Base-by-base conservation (phyloP, 2,797 vertebrate genomes). In the Lagorchestes hirsutus region DNA sequence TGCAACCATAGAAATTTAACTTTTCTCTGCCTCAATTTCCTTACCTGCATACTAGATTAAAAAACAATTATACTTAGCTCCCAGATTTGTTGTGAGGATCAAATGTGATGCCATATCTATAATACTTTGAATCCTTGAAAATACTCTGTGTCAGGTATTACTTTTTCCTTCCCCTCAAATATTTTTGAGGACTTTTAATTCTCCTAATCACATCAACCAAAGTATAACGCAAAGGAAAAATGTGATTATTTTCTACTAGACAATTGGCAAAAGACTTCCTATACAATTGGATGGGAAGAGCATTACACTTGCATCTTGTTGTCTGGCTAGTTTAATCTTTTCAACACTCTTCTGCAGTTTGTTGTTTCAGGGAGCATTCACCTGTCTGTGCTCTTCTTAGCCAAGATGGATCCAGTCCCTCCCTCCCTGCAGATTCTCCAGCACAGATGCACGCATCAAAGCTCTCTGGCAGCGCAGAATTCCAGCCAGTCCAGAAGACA, bases 381-480 rank as follows among this genome's bases (percentile, higher is more conserved):
- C 34, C 31, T 54, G 40, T 18, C 90, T 91, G 0, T 46, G 46
- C 27, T 93, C 54, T 87, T 94, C 90, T 92, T 31, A 94, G 58
- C 27, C 8, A 29, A 50, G 31, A 93, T 54, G n/a, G 93, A 93
- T 94, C 57, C 93, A 95, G 28, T 27, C 16, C 10, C 57, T 52
- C 46, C 3, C 24, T 54, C 3, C 8, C n/a, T 54, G 90, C 12
- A n/a, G n/a, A 6, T 67, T 95, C 96, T 92, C 40, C 95, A 95
- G 62, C 91, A 46, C 46, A 62, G 22, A 58, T 52, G 96, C 90
- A 52, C 82, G 92, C 96, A 56, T 90, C 50, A 56, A n/a, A 91
- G 31, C 87, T 57, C 55, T 94, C 40, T 57, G 54, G 34, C 4
- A 59, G 59, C 34, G 82, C 90, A 55, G 87, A 67, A 58, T 16